Conservation (phyloP, 2,888 invertebrate species). For the Eristalis intricaria region DNA sequence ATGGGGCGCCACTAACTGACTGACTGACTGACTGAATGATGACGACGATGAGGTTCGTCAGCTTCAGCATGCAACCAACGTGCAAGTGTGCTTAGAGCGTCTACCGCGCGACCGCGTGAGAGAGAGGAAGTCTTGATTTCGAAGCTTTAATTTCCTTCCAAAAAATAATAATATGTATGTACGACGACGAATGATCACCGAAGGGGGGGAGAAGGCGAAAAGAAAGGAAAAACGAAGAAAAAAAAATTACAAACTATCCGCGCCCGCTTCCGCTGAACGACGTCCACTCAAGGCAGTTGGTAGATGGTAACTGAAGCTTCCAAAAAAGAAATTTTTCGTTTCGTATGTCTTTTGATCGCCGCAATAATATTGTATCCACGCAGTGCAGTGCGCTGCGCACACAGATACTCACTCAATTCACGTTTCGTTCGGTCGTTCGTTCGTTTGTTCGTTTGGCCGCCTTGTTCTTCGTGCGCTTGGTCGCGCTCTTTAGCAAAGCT, state of each 20-base stretch:
- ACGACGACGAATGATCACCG: conserved; percentile 8
- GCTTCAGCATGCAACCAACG: background rate
- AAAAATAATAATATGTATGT: conserved; percentile 30
- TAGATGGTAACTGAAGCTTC: conserved; percentile 79
- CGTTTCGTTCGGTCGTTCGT: background rate
- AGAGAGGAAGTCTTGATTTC: conserved; percentile 39
- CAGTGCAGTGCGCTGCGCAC: conserved; percentile 67
- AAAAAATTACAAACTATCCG: conserved; percentile 31
- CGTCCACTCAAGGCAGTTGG: conserved; percentile 79
- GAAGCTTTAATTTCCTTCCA: conserved; percentile 71
- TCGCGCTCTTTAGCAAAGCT: conserved; percentile 7
- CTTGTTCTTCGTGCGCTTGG: background rate
- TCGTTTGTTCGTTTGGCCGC: background rate
- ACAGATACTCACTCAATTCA: conserved; percentile 55
- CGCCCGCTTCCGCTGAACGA: conserved; percentile 73
- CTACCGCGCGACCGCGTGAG: background rate
- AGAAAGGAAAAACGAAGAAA: background rate
- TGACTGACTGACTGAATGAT: conserved; percentile 19
- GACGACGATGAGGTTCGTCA: background rate
- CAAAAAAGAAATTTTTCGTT: conserved; percentile 69
- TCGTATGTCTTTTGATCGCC: conserved; percentile 19
- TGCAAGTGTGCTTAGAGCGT: background rate
- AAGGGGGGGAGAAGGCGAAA: background rate
- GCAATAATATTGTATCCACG: conserved; percentile 62
- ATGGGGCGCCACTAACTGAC: conserved; percentile 58